Base-by-base conservation (phyloP, 2,113 vertebrate species). In the Chauna torquata region DNA sequence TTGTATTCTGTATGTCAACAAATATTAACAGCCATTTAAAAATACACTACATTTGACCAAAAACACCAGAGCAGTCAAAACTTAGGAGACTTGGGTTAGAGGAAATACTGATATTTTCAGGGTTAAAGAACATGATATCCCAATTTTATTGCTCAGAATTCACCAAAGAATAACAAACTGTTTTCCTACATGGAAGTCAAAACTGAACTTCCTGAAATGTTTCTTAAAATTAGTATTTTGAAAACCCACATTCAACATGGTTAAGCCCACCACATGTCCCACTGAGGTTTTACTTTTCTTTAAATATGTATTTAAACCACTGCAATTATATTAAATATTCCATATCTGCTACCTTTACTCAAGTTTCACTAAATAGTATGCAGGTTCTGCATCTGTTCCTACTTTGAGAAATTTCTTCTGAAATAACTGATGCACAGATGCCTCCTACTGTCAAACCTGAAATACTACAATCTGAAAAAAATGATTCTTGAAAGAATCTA, bases 371-470 rank as follows among this genome's bases (percentile, higher is more conserved):
- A 25, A 92, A 25, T 25, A 28, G 28, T 6, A 18, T 1, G 12
- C 34, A 75, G 8, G 47, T 47, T 64, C 70, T 61, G 36, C 49
- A 54, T 1, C 27, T 15, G 3, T 40, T 62, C 20, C 27, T 25
- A 38, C 17, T 34, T 20, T 38, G 34, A 45, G 12, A 24, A 61
- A 50, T 9, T 11, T 50, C 66, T 89, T 25, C 65, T 32, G 28
- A 58, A 91, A 92, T 65, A 76, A 1, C 55, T 96, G 89, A 87
- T 89, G 69, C 69, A 50, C 82, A 75, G 80, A 65, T 66, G 97
- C 97, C 98, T 70, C 97, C 98, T 98, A 96, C 96, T 77, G 98
- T 62, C 47, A 94, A 91, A 42, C 6, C 12, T 62, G 36, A 87
- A 85, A 27, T 44, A 97, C 82, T 90, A 71, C 95, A 97, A 52